A percentile compares a stretch with the other conserved stretches of the same genome.
Evolutionary conservation across 2,113 vertebrate species (phyloP).

Genomic region (Noturus placidus): DNA sequence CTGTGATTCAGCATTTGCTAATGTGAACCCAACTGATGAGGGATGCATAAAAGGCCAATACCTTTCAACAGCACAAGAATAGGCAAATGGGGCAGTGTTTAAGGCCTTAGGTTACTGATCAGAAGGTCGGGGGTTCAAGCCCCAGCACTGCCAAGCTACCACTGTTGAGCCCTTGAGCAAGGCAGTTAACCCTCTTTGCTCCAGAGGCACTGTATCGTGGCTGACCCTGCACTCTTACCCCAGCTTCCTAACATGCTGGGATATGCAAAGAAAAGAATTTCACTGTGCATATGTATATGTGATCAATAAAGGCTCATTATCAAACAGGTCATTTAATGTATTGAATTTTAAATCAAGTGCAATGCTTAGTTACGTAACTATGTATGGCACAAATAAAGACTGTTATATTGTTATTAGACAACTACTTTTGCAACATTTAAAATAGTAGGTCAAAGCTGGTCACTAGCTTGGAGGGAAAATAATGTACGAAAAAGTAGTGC

Average conservation of each 20-base stretch:
- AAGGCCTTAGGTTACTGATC: too few species aligned
- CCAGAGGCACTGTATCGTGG: too few species aligned
- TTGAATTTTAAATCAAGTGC: constrained; percentile 1
- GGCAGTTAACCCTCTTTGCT: too few species aligned
- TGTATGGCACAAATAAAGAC: not conserved
- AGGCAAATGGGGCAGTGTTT: too few species aligned
- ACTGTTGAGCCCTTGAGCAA: too few species aligned
- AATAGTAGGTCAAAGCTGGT: not conserved
- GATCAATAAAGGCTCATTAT: too few species aligned
- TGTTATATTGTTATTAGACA: not conserved
- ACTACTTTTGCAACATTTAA: not conserved
- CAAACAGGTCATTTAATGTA: not conserved
- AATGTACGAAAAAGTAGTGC: not conserved
- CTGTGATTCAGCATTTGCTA: constrained; percentile 12
- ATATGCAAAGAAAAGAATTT: too few species aligned
- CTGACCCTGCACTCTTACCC: too few species aligned
- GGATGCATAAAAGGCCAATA: not conserved
- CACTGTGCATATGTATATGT: too few species aligned
- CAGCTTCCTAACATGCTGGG: too few species aligned
- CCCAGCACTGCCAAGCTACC: too few species aligned
- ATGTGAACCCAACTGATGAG: not conserved
- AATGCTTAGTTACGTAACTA: not conserved
- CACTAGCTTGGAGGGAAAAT: not conserved
- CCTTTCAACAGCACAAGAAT: not conserved
- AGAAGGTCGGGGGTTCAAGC: too few species aligned